These are phyloP conservation scores for Lordiphosa stackelbergi DNA, from an alignment of 1,140 invertebrate genomes.

Conservation along the genomic window DNA sequence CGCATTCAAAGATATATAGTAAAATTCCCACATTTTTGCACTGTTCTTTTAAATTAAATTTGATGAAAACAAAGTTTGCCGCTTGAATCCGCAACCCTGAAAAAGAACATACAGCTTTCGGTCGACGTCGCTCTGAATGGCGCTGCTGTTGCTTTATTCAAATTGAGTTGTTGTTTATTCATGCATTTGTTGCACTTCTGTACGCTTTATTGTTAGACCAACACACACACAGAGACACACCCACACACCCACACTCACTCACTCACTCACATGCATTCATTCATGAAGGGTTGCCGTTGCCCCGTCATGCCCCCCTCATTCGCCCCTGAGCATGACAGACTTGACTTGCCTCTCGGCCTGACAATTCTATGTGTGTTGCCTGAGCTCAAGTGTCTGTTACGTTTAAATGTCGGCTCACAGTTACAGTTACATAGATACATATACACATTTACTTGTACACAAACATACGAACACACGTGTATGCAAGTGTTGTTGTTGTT, in stretches of 20 bases:
- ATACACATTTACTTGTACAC: constrained; percentile 14
- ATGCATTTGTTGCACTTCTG: constrained; percentile 71
- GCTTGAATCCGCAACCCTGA: constrained; percentile 13
- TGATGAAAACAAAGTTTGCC: constrained; percentile 1
- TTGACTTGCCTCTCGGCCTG: constrained; percentile 31
- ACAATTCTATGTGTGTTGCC: constrained; percentile 52
- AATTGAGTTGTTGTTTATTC: constrained; percentile 74
- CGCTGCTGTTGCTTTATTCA: constrained; percentile 61
- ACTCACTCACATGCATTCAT: constrained; percentile 27
- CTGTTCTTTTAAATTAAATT: constrained; percentile 3
- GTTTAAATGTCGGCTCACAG: constrained; percentile 60
- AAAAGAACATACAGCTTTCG: constrained; percentile 5
- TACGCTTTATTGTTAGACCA: constrained; percentile 54
- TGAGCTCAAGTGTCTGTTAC: constrained; percentile 68
- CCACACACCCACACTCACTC: constrained; percentile 5
- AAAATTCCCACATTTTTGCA: too few species aligned
- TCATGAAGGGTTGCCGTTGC: constrained; percentile 31
- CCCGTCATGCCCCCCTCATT: neutral
- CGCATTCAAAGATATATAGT: too few species aligned
- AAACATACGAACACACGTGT: constrained; percentile 3
- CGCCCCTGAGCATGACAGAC: constrained; percentile 13
- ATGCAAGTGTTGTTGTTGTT: constrained; percentile 4
- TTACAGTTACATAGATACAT: constrained; percentile 16
- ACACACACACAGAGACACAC: constrained; percentile 18
- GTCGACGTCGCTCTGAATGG: constrained; percentile 2